Evolutionary conservation across 23 tunicate species (phyloP).

Genomic region (Ciona savignyi): DNA sequence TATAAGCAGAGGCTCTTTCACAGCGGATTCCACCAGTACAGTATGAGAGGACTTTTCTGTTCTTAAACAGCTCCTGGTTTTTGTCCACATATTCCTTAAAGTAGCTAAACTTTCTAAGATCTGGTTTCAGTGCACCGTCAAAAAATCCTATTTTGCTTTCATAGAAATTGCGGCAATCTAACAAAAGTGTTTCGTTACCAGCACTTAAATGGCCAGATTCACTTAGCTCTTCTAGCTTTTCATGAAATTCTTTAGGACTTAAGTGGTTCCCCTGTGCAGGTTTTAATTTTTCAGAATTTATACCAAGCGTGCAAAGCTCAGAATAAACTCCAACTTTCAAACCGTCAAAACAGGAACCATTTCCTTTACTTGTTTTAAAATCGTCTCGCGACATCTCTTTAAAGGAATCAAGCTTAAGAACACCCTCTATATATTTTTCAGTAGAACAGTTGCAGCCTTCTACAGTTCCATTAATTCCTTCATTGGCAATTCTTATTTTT

Average conservation of each 20-base stretch:
- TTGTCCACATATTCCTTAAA: slow-evolving; percentile 71
- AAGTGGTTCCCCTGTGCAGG: slow-evolving; percentile 36
- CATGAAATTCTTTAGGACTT: slow-evolving; percentile 65
- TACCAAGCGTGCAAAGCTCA: slow-evolving; percentile 79
- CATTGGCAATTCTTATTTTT: slow-evolving; percentile 59
- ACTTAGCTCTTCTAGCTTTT: background rate
- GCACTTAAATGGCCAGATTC: background rate
- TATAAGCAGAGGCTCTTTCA: slow-evolving; percentile 75
- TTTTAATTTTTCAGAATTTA: slow-evolving; percentile 23
- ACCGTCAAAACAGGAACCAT: slow-evolving; percentile 49
- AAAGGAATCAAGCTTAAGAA: background rate
- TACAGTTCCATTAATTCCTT: slow-evolving; percentile 83
- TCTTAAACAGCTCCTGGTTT: slow-evolving; percentile 38
- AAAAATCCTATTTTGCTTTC: slow-evolving; percentile 85
- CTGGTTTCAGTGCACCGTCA: slow-evolving; percentile 52
- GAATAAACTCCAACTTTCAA: slow-evolving; percentile 29
- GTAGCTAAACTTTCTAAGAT: slow-evolving; percentile 74
- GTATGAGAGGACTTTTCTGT: slow-evolving; percentile 46
- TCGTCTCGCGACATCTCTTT: slow-evolving; percentile 18
- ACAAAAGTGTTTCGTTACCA: slow-evolving; percentile 17
- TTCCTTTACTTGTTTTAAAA: slow-evolving; percentile 72
- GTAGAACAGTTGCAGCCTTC: slow-evolving; percentile 73
- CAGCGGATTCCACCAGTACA: slow-evolving; percentile 91
- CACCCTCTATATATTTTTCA: slow-evolving; percentile 6
- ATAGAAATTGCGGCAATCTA: slow-evolving; percentile 75